Base-by-base conservation (phyloP, 2,797 vertebrate species). In the Muraenolepis orangiensis region DNA sequence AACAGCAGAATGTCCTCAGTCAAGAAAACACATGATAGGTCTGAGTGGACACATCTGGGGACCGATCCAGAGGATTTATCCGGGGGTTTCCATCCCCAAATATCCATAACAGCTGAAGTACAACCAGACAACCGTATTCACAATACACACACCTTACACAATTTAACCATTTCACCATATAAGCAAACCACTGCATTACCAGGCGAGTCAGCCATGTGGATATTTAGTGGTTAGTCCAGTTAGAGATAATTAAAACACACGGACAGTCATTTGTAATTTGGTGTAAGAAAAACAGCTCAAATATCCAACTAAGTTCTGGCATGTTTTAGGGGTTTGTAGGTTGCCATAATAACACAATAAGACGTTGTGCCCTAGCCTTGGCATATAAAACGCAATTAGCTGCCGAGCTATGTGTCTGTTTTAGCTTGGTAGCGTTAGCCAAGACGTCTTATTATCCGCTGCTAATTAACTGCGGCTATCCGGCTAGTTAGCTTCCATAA, bases 321-420 rank as follows among this genome's bases (percentile, higher is more conserved):
- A 8, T 57, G n/a, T 23, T 57, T n/a, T n/a, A n/a, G 51, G 51
- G 51, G 51, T n/a, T 2, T 57, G 51, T 23, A 23, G 10, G 20
- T 23, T 23, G 51, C 51, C 18, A 23, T 57, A 11, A 57, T n/a
- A 57, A 23, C 51, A 23, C 51, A 42, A 23, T 57, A 57, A 57
- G 20, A 57, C 51, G 20, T 57, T 23, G 4, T 7, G 51, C 23
- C 51, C 10, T 23, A 23, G 51, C 51, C 10, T 57, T 18, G 69
- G 78, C 80, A 81, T 87, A 83, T 87, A 87, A 86, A 88, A 75
- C 79, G 81, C 85, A 88, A 81, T 90, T 84, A 90, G 88, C 88
- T 64, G 61, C 82, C 64, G 18, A 29, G 84, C 81, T 82, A 76
- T 75, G 57, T 57, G 51, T 70, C 12, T 73, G 23, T 66, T 68